Evolutionary conservation across 2,888 invertebrate genomes (phyloP).

Genomic region (Neria commutata): DNA sequence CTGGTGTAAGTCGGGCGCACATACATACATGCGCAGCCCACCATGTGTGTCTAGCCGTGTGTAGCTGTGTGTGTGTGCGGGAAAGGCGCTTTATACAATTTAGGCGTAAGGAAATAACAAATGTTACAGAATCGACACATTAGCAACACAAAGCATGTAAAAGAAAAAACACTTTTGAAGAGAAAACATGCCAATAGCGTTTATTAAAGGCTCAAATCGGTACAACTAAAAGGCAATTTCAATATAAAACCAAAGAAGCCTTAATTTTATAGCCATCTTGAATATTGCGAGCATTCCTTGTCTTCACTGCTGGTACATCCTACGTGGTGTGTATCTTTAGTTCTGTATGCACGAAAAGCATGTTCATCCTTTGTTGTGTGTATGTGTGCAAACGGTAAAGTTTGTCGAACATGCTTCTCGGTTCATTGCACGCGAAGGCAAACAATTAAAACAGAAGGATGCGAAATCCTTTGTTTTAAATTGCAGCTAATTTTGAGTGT

Average conservation of each 20-base stretch:
- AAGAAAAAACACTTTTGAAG: background rate
- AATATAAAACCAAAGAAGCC: too few relatives aligned
- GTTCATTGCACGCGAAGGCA: slow-evolving; percentile 43
- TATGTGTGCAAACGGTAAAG: slow-evolving; percentile 1
- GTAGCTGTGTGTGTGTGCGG: background rate
- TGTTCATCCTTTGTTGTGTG: background rate
- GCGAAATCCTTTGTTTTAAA: slow-evolving; percentile 23
- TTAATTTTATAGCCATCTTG: background rate
- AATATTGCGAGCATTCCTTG: slow-evolving; percentile 36
- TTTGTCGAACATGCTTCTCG: slow-evolving; percentile 14
- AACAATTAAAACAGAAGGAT: slow-evolving; percentile 35
- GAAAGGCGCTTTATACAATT: slow-evolving; percentile 4
- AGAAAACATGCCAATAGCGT: too few relatives aligned
- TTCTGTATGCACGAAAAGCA: too few relatives aligned
- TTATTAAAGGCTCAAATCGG: too few relatives aligned
- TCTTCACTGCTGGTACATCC: slow-evolving; percentile 6
- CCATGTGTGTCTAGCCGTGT: too few relatives aligned
- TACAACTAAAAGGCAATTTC: too few relatives aligned
- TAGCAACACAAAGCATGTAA: background rate
- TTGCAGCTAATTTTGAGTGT: slow-evolving; percentile 16
- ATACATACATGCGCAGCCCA: too few relatives aligned
- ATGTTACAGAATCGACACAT: slow-evolving; percentile 50
- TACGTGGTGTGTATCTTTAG: background rate
- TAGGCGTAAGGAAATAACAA: slow-evolving; percentile 49
- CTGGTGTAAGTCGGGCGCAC: too few relatives aligned